Conservation (phyloP, 2,113 vertebrate species). For the Oplegnathus fasciatus region DNA sequence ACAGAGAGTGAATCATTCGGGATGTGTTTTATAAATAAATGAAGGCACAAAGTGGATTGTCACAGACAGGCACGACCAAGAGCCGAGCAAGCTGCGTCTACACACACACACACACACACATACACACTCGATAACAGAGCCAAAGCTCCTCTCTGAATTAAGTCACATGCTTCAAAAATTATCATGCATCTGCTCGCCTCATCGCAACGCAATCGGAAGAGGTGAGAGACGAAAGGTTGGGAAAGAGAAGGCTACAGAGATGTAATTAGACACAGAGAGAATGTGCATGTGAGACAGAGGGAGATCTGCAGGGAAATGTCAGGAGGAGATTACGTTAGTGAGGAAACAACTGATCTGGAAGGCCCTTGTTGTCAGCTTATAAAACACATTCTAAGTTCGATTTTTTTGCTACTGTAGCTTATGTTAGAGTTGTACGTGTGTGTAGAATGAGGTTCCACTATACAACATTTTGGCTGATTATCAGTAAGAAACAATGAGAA, state of each 20-base stretch:
- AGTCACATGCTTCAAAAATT: conserved; percentile 28
- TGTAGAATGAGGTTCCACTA: not conserved
- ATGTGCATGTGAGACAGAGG: not conserved
- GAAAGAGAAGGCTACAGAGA: conserved; percentile 25
- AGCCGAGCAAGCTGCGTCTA: not conserved
- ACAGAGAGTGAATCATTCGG: conserved; percentile 11
- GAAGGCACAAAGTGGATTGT: conserved; percentile 28
- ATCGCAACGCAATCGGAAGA: not conserved
- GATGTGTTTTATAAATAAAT: conserved; percentile 34
- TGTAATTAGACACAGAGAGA: conserved; percentile 6
- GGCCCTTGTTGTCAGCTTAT: not conserved
- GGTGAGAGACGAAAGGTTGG: conserved; percentile 11
- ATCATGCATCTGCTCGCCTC: conserved; percentile 9
- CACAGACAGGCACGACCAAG: not conserved
- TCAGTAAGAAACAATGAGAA: too few species aligned
- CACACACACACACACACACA: not conserved
- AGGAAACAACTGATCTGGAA: not conserved
- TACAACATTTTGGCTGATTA: too few species aligned
- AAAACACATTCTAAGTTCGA: too few species aligned
- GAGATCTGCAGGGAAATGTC: conserved; percentile 1
- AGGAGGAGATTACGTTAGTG: conserved; percentile 1
- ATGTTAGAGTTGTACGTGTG: not conserved
- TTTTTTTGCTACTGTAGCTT: too few species aligned
- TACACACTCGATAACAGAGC: not conserved
- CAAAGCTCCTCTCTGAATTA: not conserved